Percentiles rank a stretch among this genome's conserved stretches.
These are phyloP conservation scores for Nematolebias whitei DNA, from an alignment of 2,113 vertebrate genomes.

Conservation along the genomic window DNA sequence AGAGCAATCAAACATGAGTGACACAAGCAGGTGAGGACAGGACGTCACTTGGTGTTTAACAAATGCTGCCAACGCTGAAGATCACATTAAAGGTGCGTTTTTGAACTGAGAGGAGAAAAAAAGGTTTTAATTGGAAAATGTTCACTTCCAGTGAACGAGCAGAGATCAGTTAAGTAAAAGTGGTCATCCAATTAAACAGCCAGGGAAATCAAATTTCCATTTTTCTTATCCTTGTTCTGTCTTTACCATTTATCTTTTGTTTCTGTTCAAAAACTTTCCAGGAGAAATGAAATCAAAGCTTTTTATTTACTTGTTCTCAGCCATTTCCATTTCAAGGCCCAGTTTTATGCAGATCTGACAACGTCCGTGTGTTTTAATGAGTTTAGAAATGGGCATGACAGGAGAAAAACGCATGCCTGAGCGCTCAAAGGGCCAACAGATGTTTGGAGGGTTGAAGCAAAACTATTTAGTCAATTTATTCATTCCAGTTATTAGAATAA, in stretches of 20 bases:
- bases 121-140: slow-evolving; percentile 77
- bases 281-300: slow-evolving; percentile 82
- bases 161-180: slow-evolving; percentile 79
- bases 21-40: slow-evolving; percentile 35
- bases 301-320: slow-evolving; percentile 78
- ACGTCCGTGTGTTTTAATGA: slow-evolving; percentile 78
- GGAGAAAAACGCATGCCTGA: slow-evolving; percentile 50
- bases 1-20: slow-evolving; percentile 20
- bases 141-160: slow-evolving; percentile 70
- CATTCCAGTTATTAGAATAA: slow-evolving; percentile 37
- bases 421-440: slow-evolving; percentile 51
- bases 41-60: slow-evolving; percentile 5
- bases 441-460: slow-evolving; percentile 45
- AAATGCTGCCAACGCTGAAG: slow-evolving; percentile 52
- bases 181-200: slow-evolving; percentile 82
- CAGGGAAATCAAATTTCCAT: slow-evolving; percentile 67
- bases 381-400: slow-evolving; percentile 79
- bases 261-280: slow-evolving; percentile 73
- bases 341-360: slow-evolving; percentile 80
- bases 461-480: slow-evolving; percentile 48
- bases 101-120: slow-evolving; percentile 64
- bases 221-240: slow-evolving; percentile 70
- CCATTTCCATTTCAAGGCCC: slow-evolving; percentile 66
- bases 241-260: slow-evolving; percentile 76
- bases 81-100: slow-evolving; percentile 54